phyloP scores from a whole-genome alignment of 2,797 vertebrate species.

The Apogon talboti region DNA sequence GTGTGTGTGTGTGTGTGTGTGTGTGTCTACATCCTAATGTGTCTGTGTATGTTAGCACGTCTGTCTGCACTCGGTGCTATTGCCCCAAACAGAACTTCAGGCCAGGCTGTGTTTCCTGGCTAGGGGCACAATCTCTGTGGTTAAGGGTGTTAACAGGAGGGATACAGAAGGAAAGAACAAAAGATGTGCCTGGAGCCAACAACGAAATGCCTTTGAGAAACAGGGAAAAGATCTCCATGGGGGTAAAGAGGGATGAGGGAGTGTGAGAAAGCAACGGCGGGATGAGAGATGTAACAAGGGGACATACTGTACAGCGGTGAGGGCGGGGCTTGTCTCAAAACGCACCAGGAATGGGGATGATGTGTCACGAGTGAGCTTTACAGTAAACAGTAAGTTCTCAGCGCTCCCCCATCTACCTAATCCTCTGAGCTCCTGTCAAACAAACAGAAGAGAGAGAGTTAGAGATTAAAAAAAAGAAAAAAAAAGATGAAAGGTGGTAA shows the following conservation, averaged over 20 bases:
- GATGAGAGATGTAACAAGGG: slow-evolving; percentile 35
- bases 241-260: slow-evolving; percentile 42
- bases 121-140: slow-evolving; percentile 60
- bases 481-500: slow-evolving; percentile 53
- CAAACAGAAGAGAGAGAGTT: slow-evolving; percentile 51
- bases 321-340: slow-evolving; percentile 27
- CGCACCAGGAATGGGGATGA: slow-evolving; percentile 54
- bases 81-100: slow-evolving; percentile 79
- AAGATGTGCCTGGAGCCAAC: slow-evolving; percentile 66
- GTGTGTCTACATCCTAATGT: slow-evolving; percentile 50
- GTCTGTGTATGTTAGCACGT: slow-evolving; percentile 51
- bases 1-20: slow-evolving; percentile 38
- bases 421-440: slow-evolving; percentile 70
- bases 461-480: slow-evolving; percentile 42
- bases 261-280: slow-evolving; percentile 49
- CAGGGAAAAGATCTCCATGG: slow-evolving; percentile 41
- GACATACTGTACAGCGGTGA: background rate
- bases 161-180: slow-evolving; percentile 66
- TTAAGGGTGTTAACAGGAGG: slow-evolving; percentile 65
- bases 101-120: slow-evolving; percentile 75
- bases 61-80: slow-evolving; percentile 66
- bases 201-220: slow-evolving; percentile 63
- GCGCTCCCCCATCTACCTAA: slow-evolving; percentile 68
- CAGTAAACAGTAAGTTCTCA: slow-evolving; percentile 73
- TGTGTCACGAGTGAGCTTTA: slow-evolving; percentile 69